Evolutionary conservation across 2,797 vertebrate species (phyloP), one percentile per base, ranked within the genome.

Genomic region (Phataginus tricuspis): DNA sequence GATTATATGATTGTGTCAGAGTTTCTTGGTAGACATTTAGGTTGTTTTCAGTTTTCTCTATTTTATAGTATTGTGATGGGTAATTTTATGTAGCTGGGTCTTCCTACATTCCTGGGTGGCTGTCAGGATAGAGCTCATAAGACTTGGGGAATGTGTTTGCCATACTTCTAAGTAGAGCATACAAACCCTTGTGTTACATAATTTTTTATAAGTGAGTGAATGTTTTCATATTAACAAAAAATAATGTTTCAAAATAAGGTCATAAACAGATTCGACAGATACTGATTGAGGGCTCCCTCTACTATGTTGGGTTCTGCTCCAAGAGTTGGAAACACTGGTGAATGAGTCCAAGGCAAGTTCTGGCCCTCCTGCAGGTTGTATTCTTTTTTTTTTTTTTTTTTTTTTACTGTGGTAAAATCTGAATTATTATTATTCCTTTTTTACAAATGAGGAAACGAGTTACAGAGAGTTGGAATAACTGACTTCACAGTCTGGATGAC

Each of bases 41-140:
- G 74, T 87, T 86, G 45, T 78, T 86, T 90, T 87, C 61, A 29
- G 61, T 42, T 49, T 74, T 87, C 75, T 87, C n/a, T 74, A 1
- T 51, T 74, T 71, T 15, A 51, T 27, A 14, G 78, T 37, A 42
- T 25, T 53, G 34, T 64, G 39, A 2, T 8, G 25, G 23, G 15
- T n/a, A 12, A 34, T 68, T 11, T 39, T 23, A 45, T 45, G 45
- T 39, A 31, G n/a, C 37, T 16, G 12, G 51, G n/a, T 61, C 61
- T 72, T 34, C 7, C 2, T 16, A 63, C 10, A 19, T 45, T 83
- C 27, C 53, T 19, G n/a, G 55, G 84, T 34, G 5, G 37, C 37
- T 27, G 23, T 53, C 59, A 15, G 80, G n/a, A 42, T 7, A 8
- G 34, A 10, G 42, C 14, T 59, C 55, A 7, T 0, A 15, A 31